Percentiles rank a stretch among this genome's conserved stretches.
Evolutionary conservation across 2,113 vertebrate species (phyloP).

Genomic region (Arothron firmamentum): DNA sequence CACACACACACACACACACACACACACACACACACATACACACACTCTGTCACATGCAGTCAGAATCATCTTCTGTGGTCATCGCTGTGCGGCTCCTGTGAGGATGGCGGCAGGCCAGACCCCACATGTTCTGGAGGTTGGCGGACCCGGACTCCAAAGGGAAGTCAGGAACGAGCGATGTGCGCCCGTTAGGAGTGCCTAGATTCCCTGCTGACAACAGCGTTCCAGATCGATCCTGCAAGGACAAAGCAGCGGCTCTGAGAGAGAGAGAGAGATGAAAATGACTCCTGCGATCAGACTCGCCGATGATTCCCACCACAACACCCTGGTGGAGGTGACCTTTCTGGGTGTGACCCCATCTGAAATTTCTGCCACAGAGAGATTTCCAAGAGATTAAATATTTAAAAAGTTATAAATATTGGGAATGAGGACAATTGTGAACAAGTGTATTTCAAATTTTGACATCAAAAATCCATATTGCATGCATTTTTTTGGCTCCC

Average conservation of each 20-base stretch:
- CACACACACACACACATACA: conserved; percentile 13
- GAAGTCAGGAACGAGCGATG: conserved; percentile 12
- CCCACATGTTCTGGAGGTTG: conserved; percentile 21
- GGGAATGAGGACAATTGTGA: too few species aligned
- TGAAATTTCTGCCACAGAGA: conserved; percentile 3
- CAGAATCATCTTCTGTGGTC: conserved; percentile 16
- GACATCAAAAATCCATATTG: too few species aligned
- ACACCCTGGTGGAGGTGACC: conserved; percentile 51
- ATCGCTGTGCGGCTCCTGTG: conserved; percentile 10
- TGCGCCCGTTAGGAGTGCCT: conserved; percentile 49
- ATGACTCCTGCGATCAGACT: conserved; percentile 45
- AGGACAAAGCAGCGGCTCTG: conserved; percentile 53
- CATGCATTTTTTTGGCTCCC: too few species aligned
- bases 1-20: conserved; percentile 17
- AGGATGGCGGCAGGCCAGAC: conserved; percentile 31
- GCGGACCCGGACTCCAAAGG: conserved; percentile 37
- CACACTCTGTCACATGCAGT: conserved; percentile 1
- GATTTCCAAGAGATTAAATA: neutral
- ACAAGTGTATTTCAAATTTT: too few species aligned
- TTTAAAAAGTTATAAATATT: too few species aligned
- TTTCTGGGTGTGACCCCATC: conserved; percentile 31
- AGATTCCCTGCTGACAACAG: conserved; percentile 54
- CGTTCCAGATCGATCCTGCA: conserved; percentile 61
- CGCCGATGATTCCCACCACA: conserved; percentile 54
- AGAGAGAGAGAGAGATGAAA: conserved; percentile 41